These are phyloP conservation scores for Andrena fulva DNA, from an alignment of 2,888 invertebrate species.

Conservation along the genomic window DNA sequence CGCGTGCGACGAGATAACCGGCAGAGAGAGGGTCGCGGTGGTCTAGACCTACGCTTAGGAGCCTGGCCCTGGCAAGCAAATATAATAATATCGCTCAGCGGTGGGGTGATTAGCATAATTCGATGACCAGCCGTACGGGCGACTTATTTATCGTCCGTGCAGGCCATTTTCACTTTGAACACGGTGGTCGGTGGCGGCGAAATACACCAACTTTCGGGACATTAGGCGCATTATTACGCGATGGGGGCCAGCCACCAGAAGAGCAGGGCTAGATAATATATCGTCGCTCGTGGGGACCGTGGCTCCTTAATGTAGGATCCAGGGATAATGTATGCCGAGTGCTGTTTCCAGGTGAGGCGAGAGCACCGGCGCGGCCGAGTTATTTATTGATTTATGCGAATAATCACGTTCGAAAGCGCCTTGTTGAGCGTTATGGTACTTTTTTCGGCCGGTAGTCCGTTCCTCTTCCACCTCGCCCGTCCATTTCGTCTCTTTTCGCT, in stretches of 20 bases:
- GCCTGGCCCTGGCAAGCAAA: slow-evolving; percentile 72
- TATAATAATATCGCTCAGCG: slow-evolving; percentile 74
- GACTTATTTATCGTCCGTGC: slow-evolving; percentile 76
- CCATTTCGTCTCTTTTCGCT: slow-evolving; percentile 25
- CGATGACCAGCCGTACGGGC: slow-evolving; percentile 70
- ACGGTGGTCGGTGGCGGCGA: slow-evolving; percentile 53
- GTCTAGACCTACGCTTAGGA: slow-evolving; percentile 70
- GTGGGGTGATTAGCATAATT: slow-evolving; percentile 78
- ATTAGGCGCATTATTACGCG: slow-evolving; percentile 74
- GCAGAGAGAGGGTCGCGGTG: slow-evolving; percentile 8
- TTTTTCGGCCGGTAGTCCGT: slow-evolving; percentile 54
- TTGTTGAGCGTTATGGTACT: slow-evolving; percentile 66
- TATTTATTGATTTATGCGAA: slow-evolving; percentile 80
- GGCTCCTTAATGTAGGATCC: slow-evolving; percentile 65
- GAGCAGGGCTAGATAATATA: slow-evolving; percentile 74
- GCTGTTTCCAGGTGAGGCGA: slow-evolving; percentile 65
- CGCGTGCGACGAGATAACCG: slow-evolving; percentile 44
- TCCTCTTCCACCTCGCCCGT: slow-evolving; percentile 31
- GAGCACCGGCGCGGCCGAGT: slow-evolving; percentile 55
- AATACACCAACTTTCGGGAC: slow-evolving; percentile 71
- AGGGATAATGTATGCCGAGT: slow-evolving; percentile 73
- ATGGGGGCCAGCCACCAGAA: slow-evolving; percentile 66
- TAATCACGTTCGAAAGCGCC: slow-evolving; percentile 78
- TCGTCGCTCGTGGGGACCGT: slow-evolving; percentile 68
- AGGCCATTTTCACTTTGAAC: slow-evolving; percentile 66